Evolutionary conservation across 2,797 vertebrate genomes (phyloP), one percentile per base, ranked within the genome.

Genomic region (Protonibea diacanthus): DNA sequence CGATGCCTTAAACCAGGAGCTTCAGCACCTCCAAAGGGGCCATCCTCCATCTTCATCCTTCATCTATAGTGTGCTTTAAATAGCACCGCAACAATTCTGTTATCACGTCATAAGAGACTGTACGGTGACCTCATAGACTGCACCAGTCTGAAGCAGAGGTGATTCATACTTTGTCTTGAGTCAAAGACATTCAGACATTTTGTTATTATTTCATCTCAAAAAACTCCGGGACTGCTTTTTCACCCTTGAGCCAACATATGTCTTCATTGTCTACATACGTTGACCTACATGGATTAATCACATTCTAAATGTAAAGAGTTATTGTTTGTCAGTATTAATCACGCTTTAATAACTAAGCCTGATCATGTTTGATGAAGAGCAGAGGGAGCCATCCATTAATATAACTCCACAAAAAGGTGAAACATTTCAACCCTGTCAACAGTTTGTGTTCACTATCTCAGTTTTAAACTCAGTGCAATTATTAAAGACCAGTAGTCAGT

Each of bases 1-100:
- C 38, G 78, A 88, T 84, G 93, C 94, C 93, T 95, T 95, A 92
- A 83, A 79, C 64, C 68, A 77, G 84, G 87, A 89, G 78, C 89
- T 82, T 84, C 87, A 86, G 86, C 80, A 78, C 82, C 64, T 86
- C 75, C 42, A 42, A 66, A 55, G 83, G 86, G 83, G 78, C 55
- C 52, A 11, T 76, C 78, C 74, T 83, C 66, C 69, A 76, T 58
- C 68, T 48, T 85, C 61, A 66, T 53, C 23, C 45, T 70, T 67
- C 73, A 58, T 68, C 44, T 48, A 55, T 48, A 55, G 29, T 3
- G 23, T 59, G 76, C 66, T 75, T 67, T 69, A 44, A 81, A 25
- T 2, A 48, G 77, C 62, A 79, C 64, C 65, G 61, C 57, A 57
- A 45, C 67, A 63, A 52, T 33, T 56, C 64, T 76, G 78, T 60